Evolutionary conservation across 1,140 invertebrate species (phyloP), one percentile per base, ranked within the genome.

Genomic region (Euura lappo): DNA sequence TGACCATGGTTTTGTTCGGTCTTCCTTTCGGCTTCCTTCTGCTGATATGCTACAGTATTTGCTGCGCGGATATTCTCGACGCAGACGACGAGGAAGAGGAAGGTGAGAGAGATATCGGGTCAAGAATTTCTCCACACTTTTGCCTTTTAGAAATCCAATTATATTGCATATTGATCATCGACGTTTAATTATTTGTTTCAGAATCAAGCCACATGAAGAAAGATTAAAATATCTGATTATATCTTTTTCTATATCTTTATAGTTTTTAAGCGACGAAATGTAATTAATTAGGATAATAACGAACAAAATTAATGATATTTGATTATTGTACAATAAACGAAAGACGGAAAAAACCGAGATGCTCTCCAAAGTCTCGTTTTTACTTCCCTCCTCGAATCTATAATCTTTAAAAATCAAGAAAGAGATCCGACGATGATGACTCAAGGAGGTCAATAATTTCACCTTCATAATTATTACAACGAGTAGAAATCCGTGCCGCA

Each of bases 1-100:
- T 98, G 66, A 97, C 96, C 6, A 90, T 94, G 42, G 92, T 98
- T 5, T 88, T 98, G 6, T 96, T 97, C 87, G 96, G 96, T 7
- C 89, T 98, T 60, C 97, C 97, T 7, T 85, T 96, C 46, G 94
- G 95, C 11, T 98, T 99, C 83, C 90, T 99, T 6, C 93, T 94
- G n/a, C 91, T 98, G 2, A 98, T 99, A 80, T 93, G 95, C 81
- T 98, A 98, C 83, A 96, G 96, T 2, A 94, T 97, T 75, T 98
- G 95, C 85, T 98, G 96, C 86, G 93, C 95, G 43, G 96, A 98
- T 87, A 96, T 98, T 80, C 89, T 98, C 77, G 97, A 98, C 84
- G 95, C 95, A n/a, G 92, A 94, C 76, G 96, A 97, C 28, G 95
- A 97, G 66, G 94, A 95, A 76, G 90, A 91, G 72, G 90, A 89